Evolutionary conservation across 2,888 invertebrate genomes (phyloP).

Genomic region (Latheticus oryzae): DNA sequence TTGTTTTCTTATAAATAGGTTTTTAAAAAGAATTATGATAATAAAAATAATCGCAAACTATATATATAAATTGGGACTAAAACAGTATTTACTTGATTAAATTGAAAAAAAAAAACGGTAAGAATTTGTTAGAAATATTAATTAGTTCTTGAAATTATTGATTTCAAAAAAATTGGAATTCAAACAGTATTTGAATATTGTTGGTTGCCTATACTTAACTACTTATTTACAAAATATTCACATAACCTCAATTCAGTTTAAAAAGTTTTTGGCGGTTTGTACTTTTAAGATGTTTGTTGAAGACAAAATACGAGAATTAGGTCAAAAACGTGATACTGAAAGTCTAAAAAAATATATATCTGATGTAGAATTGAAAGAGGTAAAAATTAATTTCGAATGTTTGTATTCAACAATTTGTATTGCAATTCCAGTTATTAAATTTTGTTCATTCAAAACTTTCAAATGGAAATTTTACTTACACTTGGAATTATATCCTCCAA

Average conservation of each 20-base stretch:
- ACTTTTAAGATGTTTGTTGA: slow-evolving; percentile 32
- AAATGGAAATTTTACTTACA: slow-evolving; percentile 52
- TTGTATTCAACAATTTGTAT: background rate
- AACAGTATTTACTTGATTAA: too few relatives aligned
- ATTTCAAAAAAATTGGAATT: too few relatives aligned
- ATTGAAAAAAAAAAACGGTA: too few relatives aligned
- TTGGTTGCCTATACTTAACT: too few relatives aligned
- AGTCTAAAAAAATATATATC: slow-evolving; percentile 52
- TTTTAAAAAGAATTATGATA: too few relatives aligned
- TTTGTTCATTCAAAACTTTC: slow-evolving; percentile 50
- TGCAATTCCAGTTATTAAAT: slow-evolving; percentile 49
- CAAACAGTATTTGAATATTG: too few relatives aligned
- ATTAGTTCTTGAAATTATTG: too few relatives aligned
- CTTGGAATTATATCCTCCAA: slow-evolving; percentile 59
- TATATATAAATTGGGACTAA: too few relatives aligned
- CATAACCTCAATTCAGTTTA: slow-evolving; percentile 21
- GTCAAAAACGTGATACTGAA: slow-evolving; percentile 52
- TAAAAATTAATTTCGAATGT: background rate
- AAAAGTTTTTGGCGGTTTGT: slow-evolving; percentile 20
- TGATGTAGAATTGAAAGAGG: slow-evolving; percentile 42
- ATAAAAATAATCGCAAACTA: too few relatives aligned
- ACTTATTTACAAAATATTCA: slow-evolving; percentile 1
- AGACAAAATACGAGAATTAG: slow-evolving; percentile 53
- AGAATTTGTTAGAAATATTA: too few relatives aligned
- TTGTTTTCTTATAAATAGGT: too few relatives aligned